Evolutionary conservation across 2,888 invertebrate species (phyloP), one percentile per base, ranked within the genome.

Genomic region (Caradrina kadenii): DNA sequence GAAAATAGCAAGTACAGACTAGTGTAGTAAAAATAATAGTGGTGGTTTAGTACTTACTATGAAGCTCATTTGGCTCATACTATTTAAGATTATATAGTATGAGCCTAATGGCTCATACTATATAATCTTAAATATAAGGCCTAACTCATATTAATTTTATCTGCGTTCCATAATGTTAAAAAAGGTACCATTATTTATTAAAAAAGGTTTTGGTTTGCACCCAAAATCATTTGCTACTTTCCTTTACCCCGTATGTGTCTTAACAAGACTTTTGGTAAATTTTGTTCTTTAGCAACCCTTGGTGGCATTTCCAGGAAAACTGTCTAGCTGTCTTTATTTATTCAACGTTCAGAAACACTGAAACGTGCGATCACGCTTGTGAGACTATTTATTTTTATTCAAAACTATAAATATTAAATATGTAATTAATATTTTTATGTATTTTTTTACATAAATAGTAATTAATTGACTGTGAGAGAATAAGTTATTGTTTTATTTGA

Each of bases 251-350:
- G 1, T 5, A 8, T 11, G 17, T 1, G 8, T 19, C 15, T 48
- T 53, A 6, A 21, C 15, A 22, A 11, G n/a, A 31, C 26, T 17
- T 5, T 10, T 13, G 64, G 80, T 19, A 69, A 61, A 13, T 26
- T 39, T 63, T 19, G 35, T 11, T 55, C 0, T 0, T 7, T 66
- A 60, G 76, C 54, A 69, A 69, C 73, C 49, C 63, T 15, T 0
- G 2, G 1, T n/a, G 19, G 76, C 75, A 83, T 77, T 84, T 84
- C 83, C 68, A 74, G 39, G 83, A 85, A 84, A 72, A 67, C 63
- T 53, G 74, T 81, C 60, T 82, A 69, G 26, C 66, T 73, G 55
- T 64, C 73, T 69, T 75, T 73, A 66, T 65, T 69, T 68, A 69
- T 61, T 52, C 56, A 63, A 80, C 77, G 81, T 78, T 78, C 71